Evolutionary conservation across 2,113 vertebrate genomes (phyloP).

Genomic region (Heptranchias perlo): DNA sequence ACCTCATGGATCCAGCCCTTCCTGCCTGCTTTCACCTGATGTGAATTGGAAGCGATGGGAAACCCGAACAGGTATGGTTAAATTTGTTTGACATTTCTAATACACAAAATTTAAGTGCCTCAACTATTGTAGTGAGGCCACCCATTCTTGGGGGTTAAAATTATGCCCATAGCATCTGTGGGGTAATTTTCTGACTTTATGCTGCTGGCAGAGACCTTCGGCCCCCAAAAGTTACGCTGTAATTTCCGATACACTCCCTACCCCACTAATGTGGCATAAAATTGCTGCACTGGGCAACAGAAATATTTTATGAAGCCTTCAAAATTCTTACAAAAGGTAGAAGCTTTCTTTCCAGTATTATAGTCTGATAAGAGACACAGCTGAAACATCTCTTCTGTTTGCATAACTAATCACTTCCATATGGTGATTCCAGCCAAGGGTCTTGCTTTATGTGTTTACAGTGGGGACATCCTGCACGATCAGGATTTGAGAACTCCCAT

Average conservation of each 20-base stretch:
- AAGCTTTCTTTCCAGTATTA: background rate
- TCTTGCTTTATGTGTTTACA: constrained; percentile 8
- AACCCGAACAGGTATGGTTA: too few relatives aligned
- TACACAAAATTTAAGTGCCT: too few relatives aligned
- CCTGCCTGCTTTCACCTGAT: too few relatives aligned
- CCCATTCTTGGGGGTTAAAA: too few relatives aligned
- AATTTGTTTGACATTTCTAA: too few relatives aligned
- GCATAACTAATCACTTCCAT: constrained; percentile 14
- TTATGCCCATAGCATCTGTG: background rate
- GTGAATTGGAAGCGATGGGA: too few relatives aligned
- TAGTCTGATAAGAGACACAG: background rate
- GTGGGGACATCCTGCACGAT: background rate
- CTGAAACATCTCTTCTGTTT: constrained; percentile 15
- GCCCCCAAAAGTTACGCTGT: background rate
- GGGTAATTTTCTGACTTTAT: background rate
- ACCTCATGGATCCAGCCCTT: too few relatives aligned
- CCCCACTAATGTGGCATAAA: background rate
- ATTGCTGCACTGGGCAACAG: background rate
- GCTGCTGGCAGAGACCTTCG: too few relatives aligned
- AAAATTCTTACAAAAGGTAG: background rate
- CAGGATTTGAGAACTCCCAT: background rate
- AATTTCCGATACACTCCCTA: background rate
- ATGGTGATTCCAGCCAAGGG: background rate
- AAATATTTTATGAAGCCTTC: background rate
- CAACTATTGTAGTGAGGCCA: too few relatives aligned